Evolutionary conservation across 2,113 vertebrate genomes (phyloP).

Genomic region (Dicentrarchus labrax): DNA sequence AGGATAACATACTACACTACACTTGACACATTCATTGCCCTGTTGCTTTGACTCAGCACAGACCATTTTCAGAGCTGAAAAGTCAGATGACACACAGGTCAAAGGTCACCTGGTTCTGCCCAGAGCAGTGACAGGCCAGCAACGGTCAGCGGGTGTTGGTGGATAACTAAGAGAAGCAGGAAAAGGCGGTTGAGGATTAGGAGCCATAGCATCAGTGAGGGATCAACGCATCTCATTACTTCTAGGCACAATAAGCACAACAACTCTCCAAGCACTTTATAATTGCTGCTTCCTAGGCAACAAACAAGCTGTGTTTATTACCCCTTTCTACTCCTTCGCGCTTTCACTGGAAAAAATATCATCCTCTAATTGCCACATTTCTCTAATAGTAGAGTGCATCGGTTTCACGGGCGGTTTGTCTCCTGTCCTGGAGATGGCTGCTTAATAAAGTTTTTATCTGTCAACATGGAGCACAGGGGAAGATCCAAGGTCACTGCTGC

Average conservation of each 20-base stretch:
- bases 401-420: conserved; percentile 73
- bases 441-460: conserved; percentile 83
- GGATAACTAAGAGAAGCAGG: conserved; percentile 82
- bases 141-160: conserved; percentile 65
- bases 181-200: conserved; percentile 78
- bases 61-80: conserved; percentile 39
- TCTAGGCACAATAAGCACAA: conserved; percentile 71
- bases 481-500: conserved; percentile 76
- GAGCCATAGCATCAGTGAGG: conserved; percentile 76
- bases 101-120: conserved; percentile 52
- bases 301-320: conserved; percentile 82
- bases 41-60: conserved; percentile 30
- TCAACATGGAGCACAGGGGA: conserved; percentile 63
- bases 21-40: conserved; percentile 16
- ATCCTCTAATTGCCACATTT: conserved; percentile 81
- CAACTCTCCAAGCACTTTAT: conserved; percentile 79
- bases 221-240: conserved; percentile 84
- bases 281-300: conserved; percentile 78
- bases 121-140: conserved; percentile 59
- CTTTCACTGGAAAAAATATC: conserved; percentile 60
- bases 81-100: conserved; percentile 59
- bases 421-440: conserved; percentile 62
- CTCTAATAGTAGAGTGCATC: conserved; percentile 63
- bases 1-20: conserved; percentile 21
- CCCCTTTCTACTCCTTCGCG: conserved; percentile 59